Evolutionary conservation across 37 sponge, comb jelly and placozoan species (phyloP), one percentile per base, ranked within the genome.

Genomic region (Halisarca cf. caerulea): DNA sequence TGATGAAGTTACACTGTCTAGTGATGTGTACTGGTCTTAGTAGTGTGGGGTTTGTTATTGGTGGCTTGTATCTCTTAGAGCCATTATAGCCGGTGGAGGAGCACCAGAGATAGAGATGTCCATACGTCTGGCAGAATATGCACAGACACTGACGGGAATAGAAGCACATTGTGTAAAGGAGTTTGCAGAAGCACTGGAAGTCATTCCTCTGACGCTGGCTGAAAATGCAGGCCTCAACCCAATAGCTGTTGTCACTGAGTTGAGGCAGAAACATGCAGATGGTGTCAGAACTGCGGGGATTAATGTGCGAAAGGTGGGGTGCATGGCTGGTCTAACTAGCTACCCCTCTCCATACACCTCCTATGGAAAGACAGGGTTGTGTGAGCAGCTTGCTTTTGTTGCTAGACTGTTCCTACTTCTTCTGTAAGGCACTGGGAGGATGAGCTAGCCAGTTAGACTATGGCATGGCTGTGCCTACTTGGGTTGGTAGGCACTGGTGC

Each of bases 161-260:
- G 99, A 99, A 71, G 83, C 90, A 14, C 95, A 99, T 82, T 99
- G 99, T 78, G 58, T 94, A 51, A 70, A 89, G 37, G 99, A 87
- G n/a, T 99, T 94, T 91, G 94, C 97, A 1, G 99, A 99, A 61
- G 95, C 97, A 0, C 87, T 99, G 82, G 99, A 99, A 66, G 88
- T 99, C 58, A 96, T 99, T 44, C 97, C 99, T 1, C 92, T 79
- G 83, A 99, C 99, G 0, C 91, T 99, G 78, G 99, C 99, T 23
- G 99, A 99, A 84, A 99, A 99, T 75, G 99, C 97, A 20, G 99
- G 99, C 4, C 94, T 99, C 32, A 89, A 88, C 53, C 99, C 99
- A 25, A 96, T 99, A 34, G 86, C 88, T 25, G 93, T 94, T 42
- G 99, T 99, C 20, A 99, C 99, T 41, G 99, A 99, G 81, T 89